These are phyloP conservation scores for Ophioderma brevispina DNA, from an alignment of 35 echinoderm and acorn worm genomes.

Conservation along the genomic window DNA sequence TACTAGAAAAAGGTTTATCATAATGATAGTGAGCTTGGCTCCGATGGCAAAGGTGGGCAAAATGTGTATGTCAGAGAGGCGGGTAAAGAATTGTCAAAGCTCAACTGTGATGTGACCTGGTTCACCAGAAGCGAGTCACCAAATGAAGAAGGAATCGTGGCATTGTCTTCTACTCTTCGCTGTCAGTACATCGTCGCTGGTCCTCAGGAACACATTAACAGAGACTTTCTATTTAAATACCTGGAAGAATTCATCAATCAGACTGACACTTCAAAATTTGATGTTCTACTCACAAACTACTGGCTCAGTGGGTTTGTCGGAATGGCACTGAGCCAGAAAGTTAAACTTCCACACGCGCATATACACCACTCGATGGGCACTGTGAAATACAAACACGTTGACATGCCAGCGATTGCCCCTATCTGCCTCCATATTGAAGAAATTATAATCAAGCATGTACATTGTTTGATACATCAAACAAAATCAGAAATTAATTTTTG, in stretches of 20 bases:
- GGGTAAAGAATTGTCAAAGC: background rate
- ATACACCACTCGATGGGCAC: background rate
- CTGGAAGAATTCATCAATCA: background rate
- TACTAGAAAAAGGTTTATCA: no score
- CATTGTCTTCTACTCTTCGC: background rate
- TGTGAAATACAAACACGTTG: background rate
- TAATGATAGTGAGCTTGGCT: slow-evolving; percentile 9
- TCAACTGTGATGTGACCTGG: slow-evolving; percentile 34
- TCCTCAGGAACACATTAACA: slow-evolving; percentile 2
- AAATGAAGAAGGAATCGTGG: background rate
- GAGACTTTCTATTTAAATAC: background rate
- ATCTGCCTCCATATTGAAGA: background rate
- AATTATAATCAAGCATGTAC: background rate
- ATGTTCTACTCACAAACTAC: slow-evolving; percentile 7
- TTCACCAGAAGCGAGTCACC: slow-evolving; percentile 7
- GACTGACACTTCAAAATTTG: slow-evolving; percentile 3
- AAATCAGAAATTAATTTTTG: background rate
- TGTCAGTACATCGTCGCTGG: slow-evolving; percentile 9
- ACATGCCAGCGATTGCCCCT: background rate
- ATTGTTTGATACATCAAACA: slow-evolving; percentile 10
- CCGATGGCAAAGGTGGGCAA: slow-evolving; percentile 16
- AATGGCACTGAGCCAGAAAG: background rate
- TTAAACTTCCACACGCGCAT: background rate
- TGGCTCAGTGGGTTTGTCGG: slow-evolving; percentile 15
- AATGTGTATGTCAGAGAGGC: slow-evolving; percentile 16